These are phyloP conservation scores for Oryzias dopingdopingensis DNA, from an alignment of 2,797 vertebrate genomes.

Conservation along the genomic window DNA sequence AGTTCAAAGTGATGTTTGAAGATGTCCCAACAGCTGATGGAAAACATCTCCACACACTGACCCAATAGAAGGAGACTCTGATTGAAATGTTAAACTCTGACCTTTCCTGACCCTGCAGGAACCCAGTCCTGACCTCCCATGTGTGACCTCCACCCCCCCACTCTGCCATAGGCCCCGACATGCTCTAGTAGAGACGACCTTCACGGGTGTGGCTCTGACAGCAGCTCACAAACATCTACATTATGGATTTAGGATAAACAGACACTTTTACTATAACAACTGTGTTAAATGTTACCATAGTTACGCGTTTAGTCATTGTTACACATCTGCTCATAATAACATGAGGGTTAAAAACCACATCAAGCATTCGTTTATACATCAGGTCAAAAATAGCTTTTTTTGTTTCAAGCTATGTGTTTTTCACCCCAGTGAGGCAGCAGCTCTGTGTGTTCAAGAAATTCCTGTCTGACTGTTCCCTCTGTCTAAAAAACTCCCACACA, in stretches of 20 bases:
- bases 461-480: no score
- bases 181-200: constrained; percentile 25
- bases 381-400: no score
- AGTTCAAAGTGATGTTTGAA: constrained; percentile 11
- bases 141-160: constrained; percentile 1
- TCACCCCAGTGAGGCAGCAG: no score
- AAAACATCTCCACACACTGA: constrained; percentile 19
- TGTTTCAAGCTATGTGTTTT: no score
- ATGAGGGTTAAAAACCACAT: no score
- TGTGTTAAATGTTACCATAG: no score
- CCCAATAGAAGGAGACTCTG: constrained; percentile 26
- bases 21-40: constrained; percentile 24
- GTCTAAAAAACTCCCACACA: no score
- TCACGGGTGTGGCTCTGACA: not conserved
- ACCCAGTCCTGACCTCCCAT: constrained; percentile 33
- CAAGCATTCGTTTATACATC: no score
- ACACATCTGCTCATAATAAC: no score
- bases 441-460: no score
- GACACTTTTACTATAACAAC: no score
- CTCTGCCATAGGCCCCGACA: constrained; percentile 21
- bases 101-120: constrained; percentile 40
- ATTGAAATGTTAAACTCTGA: constrained; percentile 64
- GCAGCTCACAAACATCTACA: not conserved
- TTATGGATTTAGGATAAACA: not conserved
- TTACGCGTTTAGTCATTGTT: no score